These are phyloP conservation scores for Bettongia penicillata DNA, from an alignment of 2,113 vertebrate genomes.

Conservation along the genomic window DNA sequence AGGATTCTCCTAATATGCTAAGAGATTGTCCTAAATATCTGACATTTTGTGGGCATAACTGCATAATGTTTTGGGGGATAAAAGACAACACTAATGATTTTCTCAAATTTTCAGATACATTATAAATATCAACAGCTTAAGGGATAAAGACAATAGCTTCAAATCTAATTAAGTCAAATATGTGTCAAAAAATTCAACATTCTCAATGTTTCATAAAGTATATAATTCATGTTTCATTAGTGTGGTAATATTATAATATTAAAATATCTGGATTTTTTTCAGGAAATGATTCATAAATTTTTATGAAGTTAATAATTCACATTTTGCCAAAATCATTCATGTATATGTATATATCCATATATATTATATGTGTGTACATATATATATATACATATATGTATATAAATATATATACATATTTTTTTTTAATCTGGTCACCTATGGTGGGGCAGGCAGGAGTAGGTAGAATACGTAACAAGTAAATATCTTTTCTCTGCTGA, in stretches of 20 bases:
- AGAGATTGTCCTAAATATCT: background rate
- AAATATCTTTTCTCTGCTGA: background rate
- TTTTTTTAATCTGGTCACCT: background rate
- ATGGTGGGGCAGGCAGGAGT: background rate
- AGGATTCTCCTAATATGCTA: background rate
- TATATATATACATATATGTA: too few species aligned
- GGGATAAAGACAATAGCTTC: background rate
- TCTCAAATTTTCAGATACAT: background rate
- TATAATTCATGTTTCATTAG: background rate
- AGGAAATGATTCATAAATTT: conserved; percentile 51
- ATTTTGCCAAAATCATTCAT: conserved; percentile 45
- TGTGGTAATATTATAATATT: background rate
- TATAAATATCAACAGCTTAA: background rate
- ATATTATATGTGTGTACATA: too few species aligned
- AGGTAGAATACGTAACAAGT: conserved; percentile 3
- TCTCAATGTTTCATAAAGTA: background rate
- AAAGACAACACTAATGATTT: background rate
- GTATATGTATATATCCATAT: too few species aligned
- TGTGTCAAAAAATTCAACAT: background rate
- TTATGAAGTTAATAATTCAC: conserved; percentile 46
- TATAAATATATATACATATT: background rate
- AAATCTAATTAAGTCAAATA: background rate
- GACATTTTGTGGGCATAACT: background rate
- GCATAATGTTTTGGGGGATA: background rate
- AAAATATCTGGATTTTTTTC: conserved; percentile 38